Evolutionary conservation across 35 echinoderm and acorn worm genomes (phyloP), one percentile per base, ranked within the genome.

Genomic region (Stichopus chloronotus): DNA sequence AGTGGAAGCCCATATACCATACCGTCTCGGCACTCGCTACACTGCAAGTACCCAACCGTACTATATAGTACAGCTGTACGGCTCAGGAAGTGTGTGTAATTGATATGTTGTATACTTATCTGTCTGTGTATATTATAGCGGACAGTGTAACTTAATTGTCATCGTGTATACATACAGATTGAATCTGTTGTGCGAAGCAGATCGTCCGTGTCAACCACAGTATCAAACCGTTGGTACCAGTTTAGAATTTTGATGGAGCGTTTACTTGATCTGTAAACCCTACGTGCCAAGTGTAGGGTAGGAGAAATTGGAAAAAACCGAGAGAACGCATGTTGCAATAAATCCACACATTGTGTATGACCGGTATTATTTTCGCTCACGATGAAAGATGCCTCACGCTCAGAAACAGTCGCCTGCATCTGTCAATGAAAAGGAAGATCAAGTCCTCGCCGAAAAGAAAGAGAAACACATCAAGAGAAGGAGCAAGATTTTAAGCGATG

Each of bases 311-410:
- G 30, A 43, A 43, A 43, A 43, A 43, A 0, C 30, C 30, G 30
- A 43, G 3, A 43, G 30, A 43, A 43, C 30, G 30, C 3, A 43
- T 43, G 30, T 43, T 43, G 30, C 30, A 43, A 43, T 43, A 43
- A 43, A 43, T 43, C 30, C 30, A 43, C 30, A 43, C 30, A 43
- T 43, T 43, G 30, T 43, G 30, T 43, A 7, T 7, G 19, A 24
- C 69, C 17, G 4, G 17, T 74, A 20, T 74, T n/a, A n/a, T n/a
- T n/a, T 74, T 74, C 69, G 19, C 69, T 74, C 87, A 89, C 65
- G 57, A 89, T 89, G 87, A 89, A 72, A 89, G 87, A 89, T 89
- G 87, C 87, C 87, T 59, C 87, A 89, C 60, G 87, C 61, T 72
- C 21, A 89, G 59, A 65, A 89, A 72, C 87, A 71, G 87, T 52